These are phyloP conservation scores for Mayetiola destructor DNA, from an alignment of 2,888 invertebrate genomes.

Conservation along the genomic window DNA sequence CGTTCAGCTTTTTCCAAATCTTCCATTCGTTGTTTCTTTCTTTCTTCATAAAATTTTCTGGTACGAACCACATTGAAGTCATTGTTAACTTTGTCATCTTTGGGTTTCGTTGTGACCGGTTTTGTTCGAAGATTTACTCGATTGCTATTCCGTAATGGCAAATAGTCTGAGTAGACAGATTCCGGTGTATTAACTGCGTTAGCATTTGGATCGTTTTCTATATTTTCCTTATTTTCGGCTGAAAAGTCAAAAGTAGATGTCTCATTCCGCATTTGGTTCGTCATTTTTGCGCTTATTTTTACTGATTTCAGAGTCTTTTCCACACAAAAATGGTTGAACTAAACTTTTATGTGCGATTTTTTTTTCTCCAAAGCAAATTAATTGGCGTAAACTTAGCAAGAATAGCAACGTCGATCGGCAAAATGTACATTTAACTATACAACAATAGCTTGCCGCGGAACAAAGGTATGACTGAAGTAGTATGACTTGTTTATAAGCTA, in stretches of 20 bases:
- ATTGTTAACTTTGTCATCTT: neutral
- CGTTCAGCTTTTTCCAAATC: neutral
- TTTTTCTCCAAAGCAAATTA: neutral
- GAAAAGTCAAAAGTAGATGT: neutral
- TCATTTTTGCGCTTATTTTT: neutral
- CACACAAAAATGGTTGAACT: too few species aligned
- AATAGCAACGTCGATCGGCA: neutral
- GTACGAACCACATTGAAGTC: neutral
- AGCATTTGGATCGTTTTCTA: neutral
- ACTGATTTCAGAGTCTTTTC: too few species aligned
- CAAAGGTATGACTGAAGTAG: neutral
- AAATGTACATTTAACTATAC: neutral
- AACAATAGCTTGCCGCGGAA: neutral
- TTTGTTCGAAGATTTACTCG: neutral
- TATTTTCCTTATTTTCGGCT: neutral
- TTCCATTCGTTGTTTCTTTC: neutral
- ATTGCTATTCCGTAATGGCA: neutral
- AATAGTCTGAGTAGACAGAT: neutral
- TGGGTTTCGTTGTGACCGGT: neutral
- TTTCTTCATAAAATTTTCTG: neutral
- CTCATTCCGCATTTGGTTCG: neutral
- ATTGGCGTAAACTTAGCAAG: neutral
- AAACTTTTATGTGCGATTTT: too few species aligned
- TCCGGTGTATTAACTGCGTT: neutral
- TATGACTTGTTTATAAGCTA: neutral